Conservation (phyloP, 2,113 vertebrate species). For the Cyphomyrus plagiostoma region DNA sequence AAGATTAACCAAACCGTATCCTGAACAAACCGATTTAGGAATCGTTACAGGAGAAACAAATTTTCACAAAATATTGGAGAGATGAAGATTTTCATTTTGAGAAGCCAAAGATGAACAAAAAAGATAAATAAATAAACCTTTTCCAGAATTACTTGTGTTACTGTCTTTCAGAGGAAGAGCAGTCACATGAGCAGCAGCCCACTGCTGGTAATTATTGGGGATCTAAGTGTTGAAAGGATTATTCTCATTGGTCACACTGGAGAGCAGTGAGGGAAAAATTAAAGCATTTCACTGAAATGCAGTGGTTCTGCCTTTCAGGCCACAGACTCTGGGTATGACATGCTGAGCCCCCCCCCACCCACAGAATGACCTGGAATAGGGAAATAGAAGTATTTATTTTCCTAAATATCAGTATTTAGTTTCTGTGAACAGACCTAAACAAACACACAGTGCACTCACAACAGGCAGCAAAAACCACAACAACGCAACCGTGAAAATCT, state of each 20-base stretch:
- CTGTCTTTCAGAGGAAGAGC: not conserved
- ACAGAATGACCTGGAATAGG: not conserved
- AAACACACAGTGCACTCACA: not conserved
- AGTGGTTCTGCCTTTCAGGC: not conserved
- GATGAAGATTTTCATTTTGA: not conserved
- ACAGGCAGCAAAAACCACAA: not conserved
- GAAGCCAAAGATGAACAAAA: not conserved
- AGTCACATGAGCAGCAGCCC: not conserved
- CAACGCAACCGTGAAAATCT: not conserved
- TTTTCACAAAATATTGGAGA: not conserved
- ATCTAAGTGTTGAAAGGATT: not conserved
- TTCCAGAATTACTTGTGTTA: not conserved
- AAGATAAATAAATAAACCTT: not conserved
- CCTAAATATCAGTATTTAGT: not conserved
- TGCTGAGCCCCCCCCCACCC: not conserved
- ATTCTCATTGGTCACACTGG: not conserved
- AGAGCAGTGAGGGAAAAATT: not conserved
- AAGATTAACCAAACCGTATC: not conserved
- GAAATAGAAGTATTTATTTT: not conserved
- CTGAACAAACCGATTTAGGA: not conserved
- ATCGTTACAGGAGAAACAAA: not conserved
- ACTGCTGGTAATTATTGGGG: not conserved
- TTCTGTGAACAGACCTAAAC: not conserved
- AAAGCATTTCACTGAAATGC: not conserved
- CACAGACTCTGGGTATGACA: not conserved